Percentiles rank a stretch among this genome's conserved stretches.
Conservation (phyloP, 2,888 invertebrate species). For the Watsonalla binaria region DNA sequence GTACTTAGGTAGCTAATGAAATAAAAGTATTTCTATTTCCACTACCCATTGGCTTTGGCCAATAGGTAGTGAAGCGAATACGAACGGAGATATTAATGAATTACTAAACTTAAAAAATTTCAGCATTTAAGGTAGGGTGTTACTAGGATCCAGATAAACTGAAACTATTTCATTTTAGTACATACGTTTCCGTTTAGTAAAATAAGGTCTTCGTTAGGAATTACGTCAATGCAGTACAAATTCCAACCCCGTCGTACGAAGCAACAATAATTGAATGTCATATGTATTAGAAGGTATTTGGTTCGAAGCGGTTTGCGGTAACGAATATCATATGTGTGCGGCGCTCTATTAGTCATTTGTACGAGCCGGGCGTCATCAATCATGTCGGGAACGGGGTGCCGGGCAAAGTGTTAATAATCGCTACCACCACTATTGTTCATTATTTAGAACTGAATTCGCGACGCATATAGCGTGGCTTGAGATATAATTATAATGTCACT, state of each 20-base stretch:
- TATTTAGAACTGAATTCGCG: slow-evolving; percentile 40
- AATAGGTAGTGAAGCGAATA: too few species aligned
- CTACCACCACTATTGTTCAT: slow-evolving; percentile 56
- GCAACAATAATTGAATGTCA: slow-evolving; percentile 21
- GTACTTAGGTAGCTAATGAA: too few species aligned
- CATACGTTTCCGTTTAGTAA: too few species aligned
- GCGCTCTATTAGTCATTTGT: slow-evolving; percentile 68
- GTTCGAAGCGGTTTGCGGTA: slow-evolving; percentile 29
- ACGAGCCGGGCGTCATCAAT: slow-evolving; percentile 56
- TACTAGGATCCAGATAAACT: too few species aligned
- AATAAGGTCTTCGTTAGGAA: too few species aligned
- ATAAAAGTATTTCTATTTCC: too few species aligned
- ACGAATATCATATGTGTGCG: slow-evolving; percentile 60
- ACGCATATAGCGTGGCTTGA: slow-evolving; percentile 3
- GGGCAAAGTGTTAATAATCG: slow-evolving; percentile 72
- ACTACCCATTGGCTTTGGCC: too few species aligned
- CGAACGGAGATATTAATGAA: too few species aligned
- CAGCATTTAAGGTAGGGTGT: too few species aligned
- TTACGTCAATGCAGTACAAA: not conserved
- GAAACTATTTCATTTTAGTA: too few species aligned
- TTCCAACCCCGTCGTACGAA: not conserved
- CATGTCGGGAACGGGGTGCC: slow-evolving; percentile 37
- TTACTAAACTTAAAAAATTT: too few species aligned
- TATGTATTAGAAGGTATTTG: slow-evolving; percentile 21
- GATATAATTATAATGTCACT: not conserved